phyloP scores from a whole-genome alignment of 1,140 invertebrate genomes.

The Steinernema khuongi region DNA sequence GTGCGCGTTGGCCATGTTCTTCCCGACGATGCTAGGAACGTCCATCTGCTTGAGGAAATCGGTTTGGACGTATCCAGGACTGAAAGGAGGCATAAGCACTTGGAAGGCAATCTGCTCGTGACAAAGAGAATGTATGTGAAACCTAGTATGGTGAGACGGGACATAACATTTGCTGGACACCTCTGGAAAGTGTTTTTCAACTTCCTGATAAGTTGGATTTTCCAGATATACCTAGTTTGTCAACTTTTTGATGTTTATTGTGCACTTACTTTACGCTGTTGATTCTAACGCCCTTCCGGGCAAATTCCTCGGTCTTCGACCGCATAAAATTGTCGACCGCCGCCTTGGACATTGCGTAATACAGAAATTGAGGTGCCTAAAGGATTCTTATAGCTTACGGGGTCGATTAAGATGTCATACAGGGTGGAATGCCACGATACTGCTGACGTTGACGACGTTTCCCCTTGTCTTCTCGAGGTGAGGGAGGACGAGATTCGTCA shows the following conservation, averaged over 20 bases:
- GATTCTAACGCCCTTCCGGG: constrained; percentile 63
- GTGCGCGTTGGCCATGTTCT: not conserved
- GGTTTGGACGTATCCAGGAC: constrained; percentile 29
- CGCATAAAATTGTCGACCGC: constrained; percentile 66
- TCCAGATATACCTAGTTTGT: no score
- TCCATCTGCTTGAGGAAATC: constrained; percentile 15
- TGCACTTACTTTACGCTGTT: constrained; percentile 30
- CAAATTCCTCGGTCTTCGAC: constrained; percentile 78
- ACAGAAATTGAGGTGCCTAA: constrained; percentile 66
- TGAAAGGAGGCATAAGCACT: no score
- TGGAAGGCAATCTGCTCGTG: no score
- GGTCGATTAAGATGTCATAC: not conserved
- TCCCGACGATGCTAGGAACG: not conserved
- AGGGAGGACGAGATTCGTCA: constrained; percentile 27
- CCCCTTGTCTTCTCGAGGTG: constrained; percentile 41
- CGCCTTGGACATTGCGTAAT: constrained; percentile 69
- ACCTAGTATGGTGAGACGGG: no score
- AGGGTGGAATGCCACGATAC: constrained; percentile 16
- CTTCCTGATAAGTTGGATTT: no score
- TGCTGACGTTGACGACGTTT: constrained; percentile 41
- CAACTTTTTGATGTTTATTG: constrained; percentile 13
- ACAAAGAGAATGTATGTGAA: no score
- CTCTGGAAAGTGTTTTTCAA: no score
- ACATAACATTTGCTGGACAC: no score
- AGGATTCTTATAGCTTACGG: not conserved